Evolutionary conservation across 2,888 invertebrate genomes (phyloP), one percentile per base, ranked within the genome.

Genomic region (Bimastos eiseni): DNA sequence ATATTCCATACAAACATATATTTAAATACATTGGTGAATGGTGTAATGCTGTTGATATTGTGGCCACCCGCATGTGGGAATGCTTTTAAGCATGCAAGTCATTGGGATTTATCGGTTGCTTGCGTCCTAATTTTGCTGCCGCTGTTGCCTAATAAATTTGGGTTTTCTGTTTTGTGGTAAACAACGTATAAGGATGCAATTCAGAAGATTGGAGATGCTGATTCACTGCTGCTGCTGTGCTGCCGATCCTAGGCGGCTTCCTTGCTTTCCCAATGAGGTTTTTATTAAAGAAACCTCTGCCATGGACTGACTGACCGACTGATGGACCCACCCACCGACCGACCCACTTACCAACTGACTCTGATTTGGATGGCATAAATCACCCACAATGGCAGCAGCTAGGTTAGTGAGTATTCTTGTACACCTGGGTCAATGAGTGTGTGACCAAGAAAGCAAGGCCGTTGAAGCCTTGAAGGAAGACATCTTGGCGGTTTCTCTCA

Each of bases 81-180:
- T 70, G 70, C 70, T 70, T 70, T 70, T 70, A 70, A 70, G 70
- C 30, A n/a, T 70, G 70, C 70, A 70, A n/a, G 70, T n/a, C n/a
- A 13, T 2, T n/a, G n/a, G 30, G 70, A 70, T 70, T 70, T 70
- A 70, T 70, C 6, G n/a, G 5, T n/a, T 70, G n/a, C 70, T n/a
- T n/a, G n/a, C 11, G n/a, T 70, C 70, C 70, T 70, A 30, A 70
- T 70, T 70, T 49, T 8, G n/a, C 70, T 70, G 70, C 70, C n/a
- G 70, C 70, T 70, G 70, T n/a, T 70, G n/a, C 8, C 70, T n/a
- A 70, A 70, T 70, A 70, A 70, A 70, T 70, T 70, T n/a, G n/a
- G 70, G n/a, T n/a, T 70, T 70, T 70, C 70, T 70, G 5, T 70
- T n/a, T 70, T 70, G 70, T 70, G 70, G 70, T 70, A 70, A 70